Evolutionary conservation across 2,113 vertebrate genomes (phyloP).

Genomic region (Grantiella picta): DNA sequence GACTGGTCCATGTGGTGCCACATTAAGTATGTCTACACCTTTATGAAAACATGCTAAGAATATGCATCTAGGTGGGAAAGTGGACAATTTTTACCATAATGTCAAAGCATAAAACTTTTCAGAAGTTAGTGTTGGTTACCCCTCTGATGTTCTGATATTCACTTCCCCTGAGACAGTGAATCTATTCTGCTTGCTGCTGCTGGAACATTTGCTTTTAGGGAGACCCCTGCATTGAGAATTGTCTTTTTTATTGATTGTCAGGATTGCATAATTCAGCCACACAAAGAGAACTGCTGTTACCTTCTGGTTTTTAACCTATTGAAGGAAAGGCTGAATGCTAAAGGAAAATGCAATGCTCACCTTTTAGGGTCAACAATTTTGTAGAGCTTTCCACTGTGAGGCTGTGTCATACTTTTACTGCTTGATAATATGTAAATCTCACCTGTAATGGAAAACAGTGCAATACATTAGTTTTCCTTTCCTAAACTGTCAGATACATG

Average conservation of each 20-base stretch:
- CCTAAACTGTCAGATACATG: not conserved
- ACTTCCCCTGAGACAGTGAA: not conserved
- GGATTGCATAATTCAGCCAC: not conserved
- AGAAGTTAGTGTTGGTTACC: not conserved
- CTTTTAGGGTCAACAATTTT: conserved; percentile 96
- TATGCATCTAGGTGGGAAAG: not conserved
- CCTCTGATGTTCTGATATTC: not conserved
- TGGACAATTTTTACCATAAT: not conserved
- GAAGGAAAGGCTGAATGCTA: not conserved
- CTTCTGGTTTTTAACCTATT: not conserved
- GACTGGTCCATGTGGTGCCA: not conserved
- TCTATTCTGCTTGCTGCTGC: not conserved
- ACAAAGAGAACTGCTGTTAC: not conserved
- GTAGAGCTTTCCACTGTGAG: conserved; percentile 94
- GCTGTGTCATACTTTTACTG: conserved; percentile 93
- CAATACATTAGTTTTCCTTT: not conserved
- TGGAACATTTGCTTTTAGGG: not conserved
- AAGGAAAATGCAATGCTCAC: conserved; percentile 64
- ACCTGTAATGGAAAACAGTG: conserved; percentile 75
- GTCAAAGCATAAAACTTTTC: not conserved
- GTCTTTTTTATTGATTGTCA: not conserved
- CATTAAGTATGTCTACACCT: not conserved
- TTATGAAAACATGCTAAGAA: not conserved
- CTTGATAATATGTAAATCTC: conserved; percentile 94
- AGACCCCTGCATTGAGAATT: not conserved